phyloP scores from a whole-genome alignment of 2,113 vertebrate species.

The Lepisosteus oculatus region DNA sequence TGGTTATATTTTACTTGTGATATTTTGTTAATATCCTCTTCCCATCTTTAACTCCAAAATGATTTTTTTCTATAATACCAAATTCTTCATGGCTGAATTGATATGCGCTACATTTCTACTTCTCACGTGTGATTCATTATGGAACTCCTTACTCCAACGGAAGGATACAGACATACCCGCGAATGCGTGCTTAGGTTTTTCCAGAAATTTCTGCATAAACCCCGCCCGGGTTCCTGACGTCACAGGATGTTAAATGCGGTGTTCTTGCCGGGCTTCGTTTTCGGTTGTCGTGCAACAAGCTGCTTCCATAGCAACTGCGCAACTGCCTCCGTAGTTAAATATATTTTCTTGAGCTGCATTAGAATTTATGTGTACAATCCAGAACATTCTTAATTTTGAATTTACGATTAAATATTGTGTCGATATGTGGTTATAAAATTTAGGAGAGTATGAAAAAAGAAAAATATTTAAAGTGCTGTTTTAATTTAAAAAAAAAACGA shows the following conservation, averaged over 20 bases:
- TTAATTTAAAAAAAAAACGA: too few species aligned
- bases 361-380: too few species aligned
- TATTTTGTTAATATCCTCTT: too few species aligned
- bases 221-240: conserved; percentile 60
- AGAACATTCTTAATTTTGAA: too few species aligned
- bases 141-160: conserved; percentile 47
- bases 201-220: conserved; percentile 68
- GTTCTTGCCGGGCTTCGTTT: conserved; percentile 21
- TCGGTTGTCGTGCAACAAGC: conserved; percentile 15
- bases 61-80: background rate
- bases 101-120: background rate
- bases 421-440: too few species aligned
- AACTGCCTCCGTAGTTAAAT: background rate
- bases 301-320: too few species aligned
- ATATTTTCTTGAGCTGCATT: too few species aligned
- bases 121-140: background rate
- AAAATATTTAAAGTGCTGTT: too few species aligned
- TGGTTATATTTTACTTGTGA: too few species aligned
- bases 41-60: too few species aligned
- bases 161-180: conserved; percentile 35
- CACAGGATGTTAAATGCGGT: conserved; percentile 50
- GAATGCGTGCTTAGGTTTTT: conserved; percentile 59
- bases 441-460: too few species aligned
- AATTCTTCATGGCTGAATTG: background rate
- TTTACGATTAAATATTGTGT: too few species aligned